phyloP scores from a whole-genome alignment of 1,140 invertebrate species.

The Drepana arcuata region DNA sequence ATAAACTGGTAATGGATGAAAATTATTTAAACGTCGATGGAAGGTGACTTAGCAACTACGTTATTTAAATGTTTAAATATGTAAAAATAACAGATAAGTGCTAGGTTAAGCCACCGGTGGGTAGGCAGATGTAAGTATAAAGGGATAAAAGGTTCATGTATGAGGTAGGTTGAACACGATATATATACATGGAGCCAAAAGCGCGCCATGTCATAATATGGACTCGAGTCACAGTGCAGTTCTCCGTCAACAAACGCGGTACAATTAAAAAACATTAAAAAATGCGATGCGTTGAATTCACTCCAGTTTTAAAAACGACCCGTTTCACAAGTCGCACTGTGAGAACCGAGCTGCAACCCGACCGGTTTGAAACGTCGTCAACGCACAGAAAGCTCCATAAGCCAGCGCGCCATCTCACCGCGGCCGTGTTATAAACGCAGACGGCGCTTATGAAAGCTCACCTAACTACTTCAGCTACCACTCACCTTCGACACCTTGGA shows the following conservation, averaged over 20 bases:
- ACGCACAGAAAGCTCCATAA: conserved; percentile 27
- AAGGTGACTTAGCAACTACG: too few species aligned
- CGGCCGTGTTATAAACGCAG: conserved; percentile 33
- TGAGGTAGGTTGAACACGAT: too few species aligned
- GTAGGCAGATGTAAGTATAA: too few species aligned
- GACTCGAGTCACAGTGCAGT: conserved; percentile 14
- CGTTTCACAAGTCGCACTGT: conserved; percentile 66
- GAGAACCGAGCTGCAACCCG: conserved; percentile 58
- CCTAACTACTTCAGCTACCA: conserved; percentile 21
- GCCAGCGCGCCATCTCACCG: conserved; percentile 26
- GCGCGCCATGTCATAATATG: conserved; percentile 14
- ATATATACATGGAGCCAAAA: neutral
- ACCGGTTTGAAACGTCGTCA: conserved; percentile 24
- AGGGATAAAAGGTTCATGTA: too few species aligned
- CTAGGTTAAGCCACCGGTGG: too few species aligned
- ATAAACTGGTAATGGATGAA: too few species aligned
- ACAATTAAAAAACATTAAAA: conserved; percentile 62
- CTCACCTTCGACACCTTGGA: conserved; percentile 60
- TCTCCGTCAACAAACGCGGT: conserved; percentile 34
- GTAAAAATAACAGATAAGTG: too few species aligned
- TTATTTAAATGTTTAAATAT: too few species aligned
- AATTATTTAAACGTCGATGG: too few species aligned
- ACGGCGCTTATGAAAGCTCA: conserved; percentile 65
- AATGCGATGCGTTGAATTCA: conserved; percentile 60
- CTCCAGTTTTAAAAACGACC: conserved; percentile 66